Percentiles rank a stretch among this genome's conserved stretches.
Conservation (phyloP, 2,797 vertebrate species). For the Echeneis naucrates region DNA sequence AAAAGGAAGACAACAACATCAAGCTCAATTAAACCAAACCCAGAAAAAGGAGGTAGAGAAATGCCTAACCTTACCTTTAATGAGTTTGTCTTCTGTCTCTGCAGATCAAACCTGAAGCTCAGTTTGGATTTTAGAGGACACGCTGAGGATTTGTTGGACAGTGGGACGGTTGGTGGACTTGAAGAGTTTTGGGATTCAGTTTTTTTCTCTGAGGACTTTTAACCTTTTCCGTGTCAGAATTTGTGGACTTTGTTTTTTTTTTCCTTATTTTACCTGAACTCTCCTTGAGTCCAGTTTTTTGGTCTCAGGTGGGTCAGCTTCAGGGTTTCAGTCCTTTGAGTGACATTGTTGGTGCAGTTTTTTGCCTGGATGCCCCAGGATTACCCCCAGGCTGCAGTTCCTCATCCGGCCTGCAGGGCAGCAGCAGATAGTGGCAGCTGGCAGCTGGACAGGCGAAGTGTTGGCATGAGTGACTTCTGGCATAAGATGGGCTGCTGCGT, state of each 20-base stretch:
- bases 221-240: neutral
- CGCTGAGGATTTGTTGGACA: neutral
- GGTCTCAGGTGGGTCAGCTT: neutral
- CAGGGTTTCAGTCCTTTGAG: neutral
- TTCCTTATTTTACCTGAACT: neutral
- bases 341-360: neutral
- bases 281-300: neutral
- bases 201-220: neutral
- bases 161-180: neutral
- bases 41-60: neutral
- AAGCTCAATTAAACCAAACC: neutral
- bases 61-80: conserved; percentile 1
- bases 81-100: conserved; percentile 1
- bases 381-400: conserved; percentile 58
- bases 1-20: neutral
- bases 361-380: conserved; percentile 69
- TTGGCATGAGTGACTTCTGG: conserved; percentile 95
- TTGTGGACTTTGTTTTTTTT: conserved; percentile 4
- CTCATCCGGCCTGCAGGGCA: conserved; percentile 72
- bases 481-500: conserved; percentile 96
- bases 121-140: conserved; percentile 24
- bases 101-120: conserved; percentile 25
- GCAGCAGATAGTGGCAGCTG: conserved; percentile 63
- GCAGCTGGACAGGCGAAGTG: conserved; percentile 46
- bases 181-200: neutral